Conservation (phyloP, 2,113 vertebrate species). For the Neolamprologus brichardi region DNA sequence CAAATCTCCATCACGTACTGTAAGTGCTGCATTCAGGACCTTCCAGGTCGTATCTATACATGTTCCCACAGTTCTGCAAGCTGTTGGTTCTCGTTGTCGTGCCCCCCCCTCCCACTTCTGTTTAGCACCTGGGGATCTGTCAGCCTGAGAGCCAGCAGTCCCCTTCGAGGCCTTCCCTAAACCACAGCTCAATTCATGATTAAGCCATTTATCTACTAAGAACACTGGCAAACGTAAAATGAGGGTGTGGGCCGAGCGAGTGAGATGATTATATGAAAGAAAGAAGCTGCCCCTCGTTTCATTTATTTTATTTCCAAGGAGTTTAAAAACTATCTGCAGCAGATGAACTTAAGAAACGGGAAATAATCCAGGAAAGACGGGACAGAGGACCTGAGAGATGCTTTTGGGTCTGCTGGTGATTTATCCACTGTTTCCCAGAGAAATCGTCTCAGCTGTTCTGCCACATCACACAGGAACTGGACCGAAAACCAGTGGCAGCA, state of each 20-base stretch:
- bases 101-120: background rate
- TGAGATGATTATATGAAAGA: background rate
- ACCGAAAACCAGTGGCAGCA: background rate
- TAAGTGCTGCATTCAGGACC: background rate
- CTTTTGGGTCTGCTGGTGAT: background rate
- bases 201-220: background rate
- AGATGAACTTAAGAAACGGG: background rate
- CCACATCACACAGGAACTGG: background rate
- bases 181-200: background rate
- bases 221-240: fast-evolving
- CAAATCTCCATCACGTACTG: background rate
- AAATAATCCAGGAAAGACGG: fast-evolving
- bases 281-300: background rate
- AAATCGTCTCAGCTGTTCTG: background rate
- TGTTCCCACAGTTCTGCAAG: background rate
- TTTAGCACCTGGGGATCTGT: background rate
- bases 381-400: background rate
- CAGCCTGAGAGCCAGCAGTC: background rate
- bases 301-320: background rate
- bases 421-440: background rate
- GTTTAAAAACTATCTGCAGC: background rate
- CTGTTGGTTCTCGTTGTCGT: background rate
- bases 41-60: background rate
- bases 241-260: background rate
- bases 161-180: background rate